Evolutionary conservation across 2,888 invertebrate species (phyloP).

Genomic region (Rhamphomyia laevipes): DNA sequence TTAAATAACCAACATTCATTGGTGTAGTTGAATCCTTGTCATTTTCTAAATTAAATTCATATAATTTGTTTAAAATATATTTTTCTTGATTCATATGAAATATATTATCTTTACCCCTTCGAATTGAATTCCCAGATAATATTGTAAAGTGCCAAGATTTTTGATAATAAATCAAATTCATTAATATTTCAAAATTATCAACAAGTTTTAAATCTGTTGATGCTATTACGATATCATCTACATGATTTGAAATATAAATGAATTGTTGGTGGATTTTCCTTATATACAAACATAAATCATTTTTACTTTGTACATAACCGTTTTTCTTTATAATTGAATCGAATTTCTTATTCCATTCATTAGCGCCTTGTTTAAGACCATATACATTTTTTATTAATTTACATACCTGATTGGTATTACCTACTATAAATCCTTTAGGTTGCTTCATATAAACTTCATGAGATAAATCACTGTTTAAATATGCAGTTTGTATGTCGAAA

Average conservation of each 20-base stretch:
- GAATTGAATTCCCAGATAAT: neutral
- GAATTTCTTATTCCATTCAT: conserved; percentile 3
- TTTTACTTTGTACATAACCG: neutral
- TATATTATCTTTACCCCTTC: neutral
- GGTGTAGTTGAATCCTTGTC: conserved; percentile 5
- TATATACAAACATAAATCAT: neutral
- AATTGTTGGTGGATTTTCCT: neutral
- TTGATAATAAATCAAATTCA: neutral
- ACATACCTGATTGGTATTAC: neutral
- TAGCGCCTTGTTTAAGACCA: neutral
- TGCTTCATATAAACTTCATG: conserved; percentile 1
- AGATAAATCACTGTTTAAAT: neutral
- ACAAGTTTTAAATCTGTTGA: neutral
- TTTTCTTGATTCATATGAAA: too few relatives aligned
- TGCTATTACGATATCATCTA: neutral
- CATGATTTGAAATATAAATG: neutral
- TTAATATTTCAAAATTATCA: neutral
- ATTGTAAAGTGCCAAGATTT: neutral
- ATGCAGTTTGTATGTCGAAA: too few relatives aligned
- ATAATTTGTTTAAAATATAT: conserved; percentile 3
- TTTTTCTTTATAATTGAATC: neutral
- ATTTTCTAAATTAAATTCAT: conserved; percentile 3
- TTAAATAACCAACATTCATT: conserved; percentile 3
- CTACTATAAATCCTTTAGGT: neutral
- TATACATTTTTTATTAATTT: conserved; percentile 1